Evolutionary conservation across 2,888 invertebrate species (phyloP), one percentile per base, ranked within the genome.

Genomic region (Colletes collaris): DNA sequence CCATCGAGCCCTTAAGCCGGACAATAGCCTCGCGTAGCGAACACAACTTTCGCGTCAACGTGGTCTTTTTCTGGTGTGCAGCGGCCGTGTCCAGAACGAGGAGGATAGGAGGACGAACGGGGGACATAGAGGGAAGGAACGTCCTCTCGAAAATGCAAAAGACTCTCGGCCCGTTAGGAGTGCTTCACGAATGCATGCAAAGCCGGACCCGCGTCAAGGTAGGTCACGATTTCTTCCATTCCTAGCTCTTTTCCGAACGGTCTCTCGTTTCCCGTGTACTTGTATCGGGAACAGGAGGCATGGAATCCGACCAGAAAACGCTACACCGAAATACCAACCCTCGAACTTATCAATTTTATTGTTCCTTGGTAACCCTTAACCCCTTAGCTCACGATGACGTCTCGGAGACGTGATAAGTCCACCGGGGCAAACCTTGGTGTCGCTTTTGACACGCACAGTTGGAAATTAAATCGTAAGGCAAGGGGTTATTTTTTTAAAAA

Each of bases 171-270:
- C 97, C 97, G 0, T 92, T 97, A 44, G 93, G 93, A 0, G 91
- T 94, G n/a, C 92, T 97, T 13, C 94, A 93, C 81, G 94, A 94
- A 19, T 96, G 95, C 87, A 95, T 95, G 88, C 95, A 96, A 81
- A 93, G 94, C 63, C 93, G 94, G 81, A 92, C 94, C 0, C 93
- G 95, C 89, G 93, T 96, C 35, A 96, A 96, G 95, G 96, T 96
- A 94, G 92, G 85, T 83, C 59, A 50, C 37, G 59, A 50, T 27
- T 49, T 11, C 19, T n/a, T n/a, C 40, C 5, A 40, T 63, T 19
- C 49, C 4, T n/a, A 27, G 27, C 27, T 49, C n/a, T 7, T 40
- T 8, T 6, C 11, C 11, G 37, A 46, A 27, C 27, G 27, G 8
- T 46, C 10, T 0, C 44, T 46, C 44, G 10, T 46, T 46, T 27